A percentile compares a stretch with the other conserved stretches of the same genome.
These are phyloP conservation scores for Oreochromis spilurus DNA, from an alignment of 2,113 vertebrate genomes.

Conservation along the genomic window DNA sequence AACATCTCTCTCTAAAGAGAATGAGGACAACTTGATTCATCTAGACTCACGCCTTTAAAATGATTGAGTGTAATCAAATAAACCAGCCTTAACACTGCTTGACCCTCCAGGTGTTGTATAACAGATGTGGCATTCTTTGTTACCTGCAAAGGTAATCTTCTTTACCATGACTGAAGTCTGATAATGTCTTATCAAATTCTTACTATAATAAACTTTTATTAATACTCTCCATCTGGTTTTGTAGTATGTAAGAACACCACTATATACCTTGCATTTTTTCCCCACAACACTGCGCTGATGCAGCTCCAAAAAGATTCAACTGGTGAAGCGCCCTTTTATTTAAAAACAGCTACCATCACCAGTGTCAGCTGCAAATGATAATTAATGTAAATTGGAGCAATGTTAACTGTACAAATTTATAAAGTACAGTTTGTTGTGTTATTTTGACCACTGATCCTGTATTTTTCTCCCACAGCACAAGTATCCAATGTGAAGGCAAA, in stretches of 20 bases:
- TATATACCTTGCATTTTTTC: too few species aligned
- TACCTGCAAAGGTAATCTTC: neutral
- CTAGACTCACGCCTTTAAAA: too few species aligned
- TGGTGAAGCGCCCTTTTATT: neutral
- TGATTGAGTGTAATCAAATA: neutral
- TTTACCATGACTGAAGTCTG: neutral
- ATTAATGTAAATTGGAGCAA: neutral
- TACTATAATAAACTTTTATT: too few species aligned
- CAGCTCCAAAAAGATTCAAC: neutral
- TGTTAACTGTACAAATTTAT: neutral
- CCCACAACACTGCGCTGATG: neutral
- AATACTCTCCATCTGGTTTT: too few species aligned
- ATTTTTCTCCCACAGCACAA: neutral
- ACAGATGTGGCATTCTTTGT: neutral
- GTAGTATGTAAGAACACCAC: too few species aligned
- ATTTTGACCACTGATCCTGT: neutral
- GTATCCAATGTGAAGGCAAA: neutral
- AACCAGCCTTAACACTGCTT: neutral
- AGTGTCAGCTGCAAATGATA: neutral
- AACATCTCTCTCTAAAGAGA: too few species aligned
- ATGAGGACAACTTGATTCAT: neutral
- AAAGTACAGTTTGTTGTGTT: neutral
- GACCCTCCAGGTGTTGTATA: neutral
- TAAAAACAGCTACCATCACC: neutral
- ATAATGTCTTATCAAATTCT: too few species aligned